These are phyloP conservation scores for Dreissena polymorpha DNA, from an alignment of 1,140 invertebrate genomes.

Conservation along the genomic window DNA sequence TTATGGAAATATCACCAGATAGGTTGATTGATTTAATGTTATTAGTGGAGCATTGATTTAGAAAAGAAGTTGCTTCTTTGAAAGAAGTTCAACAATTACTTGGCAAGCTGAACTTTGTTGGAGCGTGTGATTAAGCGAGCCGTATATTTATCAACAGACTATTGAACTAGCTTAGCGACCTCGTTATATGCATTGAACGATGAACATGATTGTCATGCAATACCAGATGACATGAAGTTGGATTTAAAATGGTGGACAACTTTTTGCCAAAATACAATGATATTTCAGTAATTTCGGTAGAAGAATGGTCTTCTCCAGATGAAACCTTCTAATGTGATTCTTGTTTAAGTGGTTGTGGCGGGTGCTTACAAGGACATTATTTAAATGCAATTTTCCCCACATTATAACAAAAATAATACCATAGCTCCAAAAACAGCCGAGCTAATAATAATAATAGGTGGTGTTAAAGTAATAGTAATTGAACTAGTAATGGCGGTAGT, in stretches of 20 bases:
- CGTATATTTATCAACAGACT: slow-evolving; percentile 1
- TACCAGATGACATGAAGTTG: not conserved
- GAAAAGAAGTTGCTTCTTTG: not conserved
- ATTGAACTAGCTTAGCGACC: slow-evolving; percentile 7
- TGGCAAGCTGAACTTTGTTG: slow-evolving; percentile 9
- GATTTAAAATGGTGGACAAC: slow-evolving; percentile 17
- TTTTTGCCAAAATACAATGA: not conserved
- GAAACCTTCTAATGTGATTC: not conserved
- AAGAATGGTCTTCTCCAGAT: not conserved
- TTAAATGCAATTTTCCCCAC: no score
- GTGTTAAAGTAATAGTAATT: no score
- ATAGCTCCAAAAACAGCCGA: no score
- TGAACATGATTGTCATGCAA: not conserved
- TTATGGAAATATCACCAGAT: not conserved
- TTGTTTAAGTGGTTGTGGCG: not conserved
- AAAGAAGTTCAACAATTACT: slow-evolving; percentile 11
- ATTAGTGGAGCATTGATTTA: not conserved
- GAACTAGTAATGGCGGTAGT: no score
- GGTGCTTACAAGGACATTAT: not conserved
- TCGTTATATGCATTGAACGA: not conserved
- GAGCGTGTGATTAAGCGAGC: not conserved
- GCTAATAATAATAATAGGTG: no score
- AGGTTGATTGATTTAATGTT: not conserved
- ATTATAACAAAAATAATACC: no score
- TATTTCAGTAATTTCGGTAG: slow-evolving; percentile 1